Base-by-base conservation (phyloP, 2,113 vertebrate species). In the Corynorhinus townsendii region DNA sequence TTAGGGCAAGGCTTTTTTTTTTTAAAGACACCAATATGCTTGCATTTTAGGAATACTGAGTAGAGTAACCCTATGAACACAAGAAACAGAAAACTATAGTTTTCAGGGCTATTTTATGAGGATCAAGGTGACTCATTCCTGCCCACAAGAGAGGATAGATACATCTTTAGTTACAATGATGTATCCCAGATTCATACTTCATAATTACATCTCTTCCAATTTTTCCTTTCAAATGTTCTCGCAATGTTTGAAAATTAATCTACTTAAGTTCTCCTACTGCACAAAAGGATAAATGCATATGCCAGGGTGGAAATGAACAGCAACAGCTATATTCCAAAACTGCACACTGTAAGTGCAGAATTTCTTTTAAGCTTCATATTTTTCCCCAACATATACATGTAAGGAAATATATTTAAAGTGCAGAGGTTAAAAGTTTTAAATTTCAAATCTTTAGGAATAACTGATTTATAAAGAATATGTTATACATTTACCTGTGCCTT, bases 11-110 rank as follows among this genome's bases (percentile, higher is more conserved):
- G n/a, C n/a, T n/a, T n/a, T n/a, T 40, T 40, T 79, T 68, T 22
- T 15, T 72, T 81, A 15, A 38, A 93, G 80, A 92, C 90, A 90
- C 28, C 30, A 95, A 77, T 81, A 43, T 73, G 40, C n/a, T 95
- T 73, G 24, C 85, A 17, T 93, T 89, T 91, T 80, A 86, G 40
- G 24, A 75, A 82, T 59, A 85, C 15, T 82, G 11, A 90, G 33
- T 12, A 56, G 22, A 88, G 26, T 54, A 83, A 92, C 69, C 54
- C 45, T 30, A 72, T 28, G 49, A 93, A 77, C 7, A 30, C 33
- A 20, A 45, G 75, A 92, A 93, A 71, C 8, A n/a, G n/a, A 20
- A 47, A 69, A 90, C 43, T 9, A 82, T 11, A 30, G 15, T 47
- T 94, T 82, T 80, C 47, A 93, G 49, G 81, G 71, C 56, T 81